Evolutionary conservation across 2,888 invertebrate genomes (phyloP).

Genomic region (Oscheius sp.): DNA sequence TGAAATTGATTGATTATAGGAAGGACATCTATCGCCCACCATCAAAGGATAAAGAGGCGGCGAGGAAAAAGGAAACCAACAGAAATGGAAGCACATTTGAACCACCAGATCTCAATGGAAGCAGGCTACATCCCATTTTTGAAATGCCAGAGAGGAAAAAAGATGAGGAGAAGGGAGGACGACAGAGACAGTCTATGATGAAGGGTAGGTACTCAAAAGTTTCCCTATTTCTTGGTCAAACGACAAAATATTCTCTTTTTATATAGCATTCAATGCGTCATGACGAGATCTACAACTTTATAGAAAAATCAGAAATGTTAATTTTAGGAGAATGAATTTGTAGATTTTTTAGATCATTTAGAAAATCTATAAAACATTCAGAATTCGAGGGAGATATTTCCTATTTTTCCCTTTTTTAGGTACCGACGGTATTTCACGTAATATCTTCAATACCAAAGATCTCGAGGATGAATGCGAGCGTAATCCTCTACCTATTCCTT

Average conservation of each 20-base stretch:
- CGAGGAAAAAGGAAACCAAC: conserved; percentile 14
- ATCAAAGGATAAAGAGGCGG: background rate
- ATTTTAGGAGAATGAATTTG: no score
- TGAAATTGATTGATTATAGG: background rate
- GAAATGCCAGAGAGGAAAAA: background rate
- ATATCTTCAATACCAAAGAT: conserved; percentile 29
- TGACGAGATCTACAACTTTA: no score
- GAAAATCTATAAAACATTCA: background rate
- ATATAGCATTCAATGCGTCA: no score
- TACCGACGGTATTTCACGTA: conserved; percentile 17
- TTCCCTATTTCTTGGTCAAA: no score
- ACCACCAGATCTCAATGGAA: conserved; percentile 22
- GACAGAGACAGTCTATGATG: background rate
- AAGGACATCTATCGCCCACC: conserved; percentile 21
- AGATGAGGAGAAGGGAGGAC: background rate
- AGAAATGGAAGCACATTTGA: background rate
- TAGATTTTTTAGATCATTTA: background rate
- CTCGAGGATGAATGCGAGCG: conserved; percentile 20
- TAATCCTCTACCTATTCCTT: conserved; percentile 14
- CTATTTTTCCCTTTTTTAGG: conserved; percentile 4
- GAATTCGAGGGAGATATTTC: no score
- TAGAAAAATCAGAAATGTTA: no score
- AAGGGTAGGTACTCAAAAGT: conserved; percentile 6
- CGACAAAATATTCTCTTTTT: no score
- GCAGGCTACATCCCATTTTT: conserved; percentile 6